phyloP scores from a whole-genome alignment of 1,140 invertebrate species.

The Panagrolaimus sp. region DNA sequence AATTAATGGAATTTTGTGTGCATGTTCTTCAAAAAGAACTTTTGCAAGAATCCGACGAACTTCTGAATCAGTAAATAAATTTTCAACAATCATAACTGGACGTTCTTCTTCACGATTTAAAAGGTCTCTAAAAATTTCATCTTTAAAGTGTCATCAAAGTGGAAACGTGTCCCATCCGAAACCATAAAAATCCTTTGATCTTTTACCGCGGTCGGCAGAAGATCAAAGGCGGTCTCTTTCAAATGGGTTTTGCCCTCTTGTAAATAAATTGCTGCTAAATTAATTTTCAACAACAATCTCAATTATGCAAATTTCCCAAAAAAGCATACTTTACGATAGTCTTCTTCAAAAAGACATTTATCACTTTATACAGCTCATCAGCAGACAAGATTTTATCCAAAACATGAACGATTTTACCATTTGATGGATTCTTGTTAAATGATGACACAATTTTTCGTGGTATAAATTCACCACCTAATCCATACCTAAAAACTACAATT shows the following conservation, averaged over 20 bases:
- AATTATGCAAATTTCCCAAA: neutral
- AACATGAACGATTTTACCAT: neutral
- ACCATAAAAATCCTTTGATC: no score
- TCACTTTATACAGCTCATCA: neutral
- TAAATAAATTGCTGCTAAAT: no score
- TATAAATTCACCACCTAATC: neutral
- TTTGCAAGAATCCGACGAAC: neutral
- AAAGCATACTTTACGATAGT: neutral
- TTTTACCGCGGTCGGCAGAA: no score
- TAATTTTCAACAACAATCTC: no score
- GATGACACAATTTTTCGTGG: slow-evolving; percentile 4
- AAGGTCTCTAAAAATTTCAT: neutral
- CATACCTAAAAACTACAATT: neutral
- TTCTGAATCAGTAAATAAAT: neutral
- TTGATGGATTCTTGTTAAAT: neutral
- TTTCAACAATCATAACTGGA: neutral
- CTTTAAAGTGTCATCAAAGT: no score
- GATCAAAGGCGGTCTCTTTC: no score
- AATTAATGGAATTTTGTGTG: neutral
- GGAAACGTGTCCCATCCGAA: no score
- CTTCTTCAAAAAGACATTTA: neutral
- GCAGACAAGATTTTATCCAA: slow-evolving; percentile 2
- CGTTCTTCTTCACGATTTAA: neutral
- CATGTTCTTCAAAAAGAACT: neutral
- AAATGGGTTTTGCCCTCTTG: no score